These are phyloP conservation scores for Gasterosteus nipponicus DNA, from an alignment of 2,113 vertebrate species.

Conservation along the genomic window DNA sequence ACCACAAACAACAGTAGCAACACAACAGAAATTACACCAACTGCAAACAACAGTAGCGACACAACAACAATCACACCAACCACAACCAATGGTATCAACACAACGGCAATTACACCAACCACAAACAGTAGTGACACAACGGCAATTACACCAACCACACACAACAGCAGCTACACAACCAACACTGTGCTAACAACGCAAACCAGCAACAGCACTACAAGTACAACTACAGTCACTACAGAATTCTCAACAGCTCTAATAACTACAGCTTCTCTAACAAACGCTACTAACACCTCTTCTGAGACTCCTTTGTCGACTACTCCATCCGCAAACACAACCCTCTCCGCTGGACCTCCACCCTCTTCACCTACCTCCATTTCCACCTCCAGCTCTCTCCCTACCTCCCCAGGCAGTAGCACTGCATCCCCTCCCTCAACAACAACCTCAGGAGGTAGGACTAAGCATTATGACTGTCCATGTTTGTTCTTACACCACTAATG, in stretches of 20 bases:
- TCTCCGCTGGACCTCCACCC: constrained; percentile 38
- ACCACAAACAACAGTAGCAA: too few species aligned
- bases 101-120: background rate
- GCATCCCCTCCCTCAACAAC: constrained; percentile 39
- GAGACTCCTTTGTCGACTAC: constrained; percentile 17
- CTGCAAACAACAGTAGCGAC: background rate
- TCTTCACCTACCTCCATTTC: constrained; percentile 44
- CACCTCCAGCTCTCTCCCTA: constrained; percentile 49
- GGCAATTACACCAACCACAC: background rate
- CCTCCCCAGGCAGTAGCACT: constrained; percentile 54
- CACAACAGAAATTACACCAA: too few species aligned
- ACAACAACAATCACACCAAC: background rate
- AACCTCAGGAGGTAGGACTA: constrained; percentile 64
- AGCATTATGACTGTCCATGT: constrained; percentile 27
- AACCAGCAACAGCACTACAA: background rate
- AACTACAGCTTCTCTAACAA: constrained; percentile 24
- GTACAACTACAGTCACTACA: background rate
- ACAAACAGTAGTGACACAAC: background rate
- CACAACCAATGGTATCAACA: background rate
- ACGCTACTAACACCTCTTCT: constrained; percentile 34
- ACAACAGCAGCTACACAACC: background rate
- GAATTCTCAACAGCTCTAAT: constrained; percentile 3
- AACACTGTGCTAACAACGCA: too few species aligned
- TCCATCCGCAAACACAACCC: constrained; percentile 17
- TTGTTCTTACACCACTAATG: constrained; percentile 18